Conservation (phyloP, 1,140 invertebrate species). For the Pygmarrhopalites habei region DNA sequence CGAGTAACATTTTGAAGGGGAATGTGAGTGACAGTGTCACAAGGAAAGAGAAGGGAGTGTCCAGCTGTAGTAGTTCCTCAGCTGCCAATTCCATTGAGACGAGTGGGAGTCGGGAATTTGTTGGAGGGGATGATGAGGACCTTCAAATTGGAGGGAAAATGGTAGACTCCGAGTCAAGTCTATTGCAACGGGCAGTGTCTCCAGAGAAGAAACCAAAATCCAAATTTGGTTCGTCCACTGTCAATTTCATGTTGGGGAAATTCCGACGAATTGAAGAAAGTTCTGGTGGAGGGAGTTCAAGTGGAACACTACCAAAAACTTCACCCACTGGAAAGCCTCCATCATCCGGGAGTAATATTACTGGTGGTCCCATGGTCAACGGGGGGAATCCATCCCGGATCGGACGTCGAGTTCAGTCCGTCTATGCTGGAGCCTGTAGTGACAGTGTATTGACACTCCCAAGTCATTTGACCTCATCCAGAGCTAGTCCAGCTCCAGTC, state of each 20-base stretch:
- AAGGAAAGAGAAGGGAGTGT: too few relatives aligned
- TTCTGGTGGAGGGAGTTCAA: not conserved
- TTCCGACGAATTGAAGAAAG: conserved; percentile 60
- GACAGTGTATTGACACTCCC: conserved; percentile 35
- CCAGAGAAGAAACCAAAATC: conserved; percentile 30
- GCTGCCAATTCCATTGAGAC: too few relatives aligned
- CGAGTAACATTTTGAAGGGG: too few relatives aligned
- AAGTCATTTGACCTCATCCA: not conserved
- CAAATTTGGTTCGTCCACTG: conserved; percentile 42
- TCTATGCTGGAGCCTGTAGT: conserved; percentile 37
- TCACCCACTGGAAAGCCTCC: not conserved
- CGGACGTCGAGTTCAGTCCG: conserved; percentile 35
- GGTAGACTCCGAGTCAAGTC: conserved; percentile 29
- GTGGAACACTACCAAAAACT: not conserved
- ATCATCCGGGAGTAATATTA: conserved; percentile 12
- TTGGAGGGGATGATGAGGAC: not conserved
- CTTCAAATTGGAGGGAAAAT: conserved; percentile 5
- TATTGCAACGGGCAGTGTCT: conserved; percentile 33
- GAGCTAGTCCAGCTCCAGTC: too few relatives aligned
- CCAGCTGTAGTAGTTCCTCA: too few relatives aligned
- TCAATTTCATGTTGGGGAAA: conserved; percentile 56
- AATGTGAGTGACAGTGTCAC: too few relatives aligned
- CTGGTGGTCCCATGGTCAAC: conserved; percentile 2
- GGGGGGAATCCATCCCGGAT: not conserved
- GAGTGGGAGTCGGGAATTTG: too few relatives aligned